A percentile compares a stretch with the other conserved stretches of the same genome.
These are phyloP conservation scores for Merodon equestris DNA, from an alignment of 2,888 invertebrate genomes.

Conservation along the genomic window DNA sequence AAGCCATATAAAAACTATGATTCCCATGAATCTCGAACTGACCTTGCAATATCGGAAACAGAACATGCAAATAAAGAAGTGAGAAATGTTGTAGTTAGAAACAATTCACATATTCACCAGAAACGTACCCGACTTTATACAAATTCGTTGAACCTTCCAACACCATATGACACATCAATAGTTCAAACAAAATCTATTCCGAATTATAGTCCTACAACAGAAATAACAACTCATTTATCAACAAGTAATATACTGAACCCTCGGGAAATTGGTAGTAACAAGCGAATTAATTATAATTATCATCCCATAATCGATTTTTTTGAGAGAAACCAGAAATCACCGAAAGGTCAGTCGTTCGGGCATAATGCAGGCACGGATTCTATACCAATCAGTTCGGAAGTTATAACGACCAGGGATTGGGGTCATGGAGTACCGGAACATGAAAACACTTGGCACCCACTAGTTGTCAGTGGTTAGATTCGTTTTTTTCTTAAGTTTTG, in stretches of 20 bases:
- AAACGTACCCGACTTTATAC: conserved; percentile 77
- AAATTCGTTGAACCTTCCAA: conserved; percentile 70
- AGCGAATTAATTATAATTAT: conserved; percentile 88
- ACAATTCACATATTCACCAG: conserved; percentile 72
- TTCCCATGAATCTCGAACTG: conserved; percentile 73
- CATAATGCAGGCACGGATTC: conserved; percentile 59
- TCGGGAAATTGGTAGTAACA: conserved; percentile 63
- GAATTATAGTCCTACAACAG: conserved; percentile 31
- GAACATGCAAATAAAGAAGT: conserved; percentile 76
- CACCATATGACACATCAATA: conserved; percentile 70
- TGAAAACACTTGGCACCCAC: conserved; percentile 74
- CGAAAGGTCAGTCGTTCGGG: conserved; percentile 62
- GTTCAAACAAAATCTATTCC: conserved; percentile 52
- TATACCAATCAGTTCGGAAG: conserved; percentile 42
- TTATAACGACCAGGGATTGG: conserved; percentile 70
- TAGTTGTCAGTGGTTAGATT: conserved; percentile 72
- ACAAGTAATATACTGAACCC: background rate
- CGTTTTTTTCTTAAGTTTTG: too few relatives aligned
- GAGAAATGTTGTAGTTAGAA: conserved; percentile 73
- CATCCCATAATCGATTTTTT: conserved; percentile 92
- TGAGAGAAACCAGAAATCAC: conserved; percentile 77
- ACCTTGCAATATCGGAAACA: conserved; percentile 74
- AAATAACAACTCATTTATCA: conserved; percentile 40
- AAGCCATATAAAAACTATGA: conserved; percentile 70
- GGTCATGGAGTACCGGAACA: conserved; percentile 71